Evolutionary conservation across 2,797 vertebrate species (phyloP).

Genomic region (Eulemur coronatus): DNA sequence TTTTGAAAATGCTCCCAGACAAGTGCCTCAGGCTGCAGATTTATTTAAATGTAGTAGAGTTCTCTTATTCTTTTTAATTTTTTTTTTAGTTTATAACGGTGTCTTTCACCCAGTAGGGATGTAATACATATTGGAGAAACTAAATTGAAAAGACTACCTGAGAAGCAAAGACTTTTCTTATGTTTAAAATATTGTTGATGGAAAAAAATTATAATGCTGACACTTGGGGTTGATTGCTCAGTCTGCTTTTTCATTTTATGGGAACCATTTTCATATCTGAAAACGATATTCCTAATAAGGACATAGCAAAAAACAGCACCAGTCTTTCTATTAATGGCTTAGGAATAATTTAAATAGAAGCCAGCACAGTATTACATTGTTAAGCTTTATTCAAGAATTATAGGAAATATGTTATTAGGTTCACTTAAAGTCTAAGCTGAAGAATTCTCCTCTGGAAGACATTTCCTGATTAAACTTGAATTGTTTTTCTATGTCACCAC

Average conservation of each 20-base stretch:
- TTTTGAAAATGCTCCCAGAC: conserved; percentile 40
- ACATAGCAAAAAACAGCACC: conserved; percentile 68
- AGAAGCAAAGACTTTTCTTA: conserved; percentile 44
- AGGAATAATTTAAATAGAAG: conserved; percentile 75
- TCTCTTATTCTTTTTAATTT: conserved; percentile 3
- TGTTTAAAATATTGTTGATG: conserved; percentile 45
- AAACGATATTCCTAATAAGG: conserved; percentile 77
- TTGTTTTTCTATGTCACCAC: conserved; percentile 94
- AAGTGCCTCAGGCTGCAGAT: background rate
- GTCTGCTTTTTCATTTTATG: conserved; percentile 68
- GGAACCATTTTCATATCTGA: conserved; percentile 59
- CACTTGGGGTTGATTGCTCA: conserved; percentile 51
- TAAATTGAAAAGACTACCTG: conserved; percentile 33
- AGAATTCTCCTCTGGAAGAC: conserved; percentile 90
- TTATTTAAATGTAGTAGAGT: background rate
- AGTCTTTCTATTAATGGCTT: conserved; percentile 75
- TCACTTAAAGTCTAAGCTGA: conserved; percentile 75
- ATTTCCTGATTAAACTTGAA: conserved; percentile 91
- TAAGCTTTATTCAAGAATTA: conserved; percentile 78
- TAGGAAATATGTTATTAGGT: conserved; percentile 75
- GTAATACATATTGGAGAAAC: background rate
- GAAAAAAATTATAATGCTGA: conserved; percentile 29
- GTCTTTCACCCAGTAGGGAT: background rate
- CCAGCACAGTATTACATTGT: conserved; percentile 67
- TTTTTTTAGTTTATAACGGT: background rate